Base-by-base conservation (phyloP, 1,140 invertebrate genomes). In the Zaprionus taronus region DNA sequence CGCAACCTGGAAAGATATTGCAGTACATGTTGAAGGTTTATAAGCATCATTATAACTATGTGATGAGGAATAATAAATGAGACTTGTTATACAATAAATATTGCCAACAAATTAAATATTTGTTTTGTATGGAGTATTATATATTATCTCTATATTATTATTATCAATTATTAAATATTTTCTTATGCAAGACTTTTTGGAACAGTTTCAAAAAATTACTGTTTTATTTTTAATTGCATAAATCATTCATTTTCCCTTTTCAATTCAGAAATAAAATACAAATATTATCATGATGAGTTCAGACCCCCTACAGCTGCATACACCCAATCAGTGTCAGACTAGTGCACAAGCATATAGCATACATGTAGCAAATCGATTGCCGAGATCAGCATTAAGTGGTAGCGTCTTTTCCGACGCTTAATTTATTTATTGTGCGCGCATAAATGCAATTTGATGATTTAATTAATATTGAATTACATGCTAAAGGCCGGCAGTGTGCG, bases 401-500 rank as follows among this genome's bases (percentile, higher is more conserved):
- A 31, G 49, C 58, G 58, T 58, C 47, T 82, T 77, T 65, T 67
- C 70, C 61, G 67, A 64, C 63, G 60, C 70, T 89, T 83, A 87
- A 87, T 87, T 87, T 84, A 87, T 89, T 81, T 87, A 87, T 87
- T 84, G 74, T 90, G 82, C 56, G 72, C 78, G 72, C 73, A 81
- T 47, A 80, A 81, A 82, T 89, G 85, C 79, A 89, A 89, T 84
- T 90, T 84, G 85, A 89, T 89, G 81, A 81, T 89, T 89, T 84
- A 90, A 89, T 89, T 89, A 81, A 89, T 89, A 89, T 89, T 89
- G 76, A 89, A 89, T 89, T 89, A 81, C 84, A 90, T 53, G 41
- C 20, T 44, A 53, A 58, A 34, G 49, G 56, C 62, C 58, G 15
- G 2, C n/a, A 9, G 41, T 17, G n/a, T 47, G 41, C 41, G 41